Evolutionary conservation across 2,888 invertebrate species (phyloP), one percentile per base, ranked within the genome.

Genomic region (Diadromus collaris): DNA sequence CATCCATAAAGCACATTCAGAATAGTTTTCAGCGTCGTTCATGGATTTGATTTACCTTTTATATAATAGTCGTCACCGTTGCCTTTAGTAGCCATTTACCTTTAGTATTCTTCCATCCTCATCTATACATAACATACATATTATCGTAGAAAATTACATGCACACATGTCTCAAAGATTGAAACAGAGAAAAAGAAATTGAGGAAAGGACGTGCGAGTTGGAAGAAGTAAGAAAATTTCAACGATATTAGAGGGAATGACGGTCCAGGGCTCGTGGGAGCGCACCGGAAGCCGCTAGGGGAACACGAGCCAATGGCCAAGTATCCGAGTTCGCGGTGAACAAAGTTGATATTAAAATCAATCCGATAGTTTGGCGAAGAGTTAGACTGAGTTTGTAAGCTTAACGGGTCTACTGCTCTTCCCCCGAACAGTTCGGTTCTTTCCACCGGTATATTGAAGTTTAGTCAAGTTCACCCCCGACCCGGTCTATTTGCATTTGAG

Each of bases 341-440:
- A 89, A 88, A 89, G 88, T 89, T 89, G 89, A 89, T 90, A 90
- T 90, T 90, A 90, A 89, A 90, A 89, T 90, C 89, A 89, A 89
- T 89, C 87, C 87, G 86, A 88, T 87, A 87, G 89, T 86, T 87
- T 85, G 83, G 80, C 82, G 81, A 83, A 81, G 85, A 88, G 86
- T 88, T 88, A 82, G 80, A 82, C 84, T 82, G 87, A 89, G 88
- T 89, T 89, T 87, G 86, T 86, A 86, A 86, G 86, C 87, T 88
- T 86, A 85, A 87, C 71, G 82, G 79, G 32, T 46, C 46, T 32
- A 19, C 46, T n/a, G 44, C 27, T 9, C n/a, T 16, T 27, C 10
- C 46, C 27, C 32, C 21, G 32, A 16, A 7, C 68, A 72, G 79
- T 68, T 80, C 79, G 46, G 74, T 82, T 81, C 82, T 81, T 81